Conservation (phyloP, 2,797 vertebrate genomes). For the Semaprochilodus insignis region DNA sequence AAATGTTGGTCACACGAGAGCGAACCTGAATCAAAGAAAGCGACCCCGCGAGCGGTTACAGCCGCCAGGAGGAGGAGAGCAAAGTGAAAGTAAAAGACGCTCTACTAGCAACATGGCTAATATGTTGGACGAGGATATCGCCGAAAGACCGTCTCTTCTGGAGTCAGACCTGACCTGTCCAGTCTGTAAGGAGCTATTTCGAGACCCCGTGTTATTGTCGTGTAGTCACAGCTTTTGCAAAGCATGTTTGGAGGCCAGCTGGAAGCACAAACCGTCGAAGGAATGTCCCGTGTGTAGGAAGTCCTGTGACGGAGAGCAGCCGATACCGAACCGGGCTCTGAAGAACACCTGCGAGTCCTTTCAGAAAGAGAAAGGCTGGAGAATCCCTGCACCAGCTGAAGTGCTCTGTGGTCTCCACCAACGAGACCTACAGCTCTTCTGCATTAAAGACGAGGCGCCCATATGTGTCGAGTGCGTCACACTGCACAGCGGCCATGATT, state of each 20-base stretch:
- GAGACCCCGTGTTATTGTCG: slow-evolving; percentile 74
- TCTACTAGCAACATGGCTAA: slow-evolving; percentile 28
- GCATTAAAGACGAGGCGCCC: slow-evolving; percentile 77
- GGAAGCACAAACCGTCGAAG: slow-evolving; percentile 68
- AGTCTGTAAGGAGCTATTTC: slow-evolving; percentile 80
- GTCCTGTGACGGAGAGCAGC: slow-evolving; percentile 38
- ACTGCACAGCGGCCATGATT: slow-evolving; percentile 68
- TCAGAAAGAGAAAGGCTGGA: slow-evolving; percentile 52
- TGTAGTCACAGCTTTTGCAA: slow-evolving; percentile 84
- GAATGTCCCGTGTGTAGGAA: slow-evolving; percentile 73
- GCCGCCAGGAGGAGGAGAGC: background rate
- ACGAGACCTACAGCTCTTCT: slow-evolving; percentile 75
- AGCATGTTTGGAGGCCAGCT: slow-evolving; percentile 72
- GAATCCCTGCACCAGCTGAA: background rate
- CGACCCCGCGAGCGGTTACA: background rate
- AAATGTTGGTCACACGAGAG: background rate
- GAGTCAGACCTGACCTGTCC: slow-evolving; percentile 78
- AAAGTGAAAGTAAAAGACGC: slow-evolving; percentile 45
- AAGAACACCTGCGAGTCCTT: slow-evolving; percentile 68
- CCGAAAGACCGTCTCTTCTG: slow-evolving; percentile 57
- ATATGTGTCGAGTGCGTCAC: slow-evolving; percentile 77
- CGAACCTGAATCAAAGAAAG: background rate
- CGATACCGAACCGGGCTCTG: slow-evolving; percentile 70
- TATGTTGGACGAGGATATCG: slow-evolving; percentile 43
- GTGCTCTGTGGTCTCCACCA: slow-evolving; percentile 71